Conservation (phyloP, 2,113 vertebrate species). For the Ailuropoda melanoleuca region DNA sequence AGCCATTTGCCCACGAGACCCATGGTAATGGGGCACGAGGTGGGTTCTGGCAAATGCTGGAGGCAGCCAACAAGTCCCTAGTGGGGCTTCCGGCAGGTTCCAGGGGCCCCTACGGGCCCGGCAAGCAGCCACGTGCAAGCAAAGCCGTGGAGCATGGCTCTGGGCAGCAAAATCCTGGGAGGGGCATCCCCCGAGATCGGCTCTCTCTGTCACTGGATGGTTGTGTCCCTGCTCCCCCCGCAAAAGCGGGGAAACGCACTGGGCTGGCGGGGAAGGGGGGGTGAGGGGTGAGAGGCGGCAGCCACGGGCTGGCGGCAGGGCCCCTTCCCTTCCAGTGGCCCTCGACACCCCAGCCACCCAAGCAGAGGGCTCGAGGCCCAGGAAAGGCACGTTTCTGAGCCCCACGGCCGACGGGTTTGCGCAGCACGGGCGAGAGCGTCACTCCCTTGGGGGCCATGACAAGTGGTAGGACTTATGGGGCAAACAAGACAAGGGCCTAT, state of each 20-base stretch:
- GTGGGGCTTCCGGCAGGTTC: background rate
- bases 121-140: accelerated
- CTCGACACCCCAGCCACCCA: background rate
- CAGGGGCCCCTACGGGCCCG: background rate
- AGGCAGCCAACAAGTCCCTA: background rate
- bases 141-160: background rate
- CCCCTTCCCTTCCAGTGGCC: background rate
- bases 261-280: background rate
- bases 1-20: background rate
- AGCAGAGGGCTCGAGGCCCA: background rate
- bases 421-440: background rate
- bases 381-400: background rate
- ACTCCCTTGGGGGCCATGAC: background rate
- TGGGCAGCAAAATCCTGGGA: background rate
- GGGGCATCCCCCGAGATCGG: background rate
- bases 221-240: background rate
- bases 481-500: background rate
- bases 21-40: accelerated
- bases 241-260: background rate
- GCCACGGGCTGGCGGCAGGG: accelerated
- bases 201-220: too few relatives aligned
- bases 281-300: background rate
- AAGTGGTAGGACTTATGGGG: background rate
- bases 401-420: background rate
- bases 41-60: accelerated